These are phyloP conservation scores for Chalcosyrphus nemorum DNA, from an alignment of 2,888 invertebrate genomes.

Conservation along the genomic window DNA sequence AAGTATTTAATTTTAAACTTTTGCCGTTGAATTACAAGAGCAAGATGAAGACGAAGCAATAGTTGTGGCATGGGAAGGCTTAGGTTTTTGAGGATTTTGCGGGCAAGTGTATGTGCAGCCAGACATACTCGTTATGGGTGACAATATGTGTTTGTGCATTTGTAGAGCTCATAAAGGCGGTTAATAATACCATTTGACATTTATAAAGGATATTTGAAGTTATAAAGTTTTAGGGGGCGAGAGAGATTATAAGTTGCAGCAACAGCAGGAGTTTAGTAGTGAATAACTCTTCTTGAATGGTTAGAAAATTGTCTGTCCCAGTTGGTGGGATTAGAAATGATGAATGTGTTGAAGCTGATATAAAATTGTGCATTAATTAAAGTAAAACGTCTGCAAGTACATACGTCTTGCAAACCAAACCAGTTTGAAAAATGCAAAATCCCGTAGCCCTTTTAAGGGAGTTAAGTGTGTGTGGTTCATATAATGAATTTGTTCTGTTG, in stretches of 20 bases:
- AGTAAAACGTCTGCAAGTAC: not conserved
- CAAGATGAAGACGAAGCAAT: slow-evolving; percentile 11
- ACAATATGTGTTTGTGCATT: not conserved
- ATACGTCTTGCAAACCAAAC: not conserved
- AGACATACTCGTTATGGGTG: slow-evolving; percentile 15
- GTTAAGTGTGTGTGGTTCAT: too few species aligned
- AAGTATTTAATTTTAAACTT: slow-evolving; percentile 48
- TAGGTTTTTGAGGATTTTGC: slow-evolving; percentile 19
- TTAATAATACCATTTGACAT: slow-evolving; percentile 55
- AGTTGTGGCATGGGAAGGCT: not conserved
- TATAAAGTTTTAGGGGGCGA: slow-evolving; percentile 18
- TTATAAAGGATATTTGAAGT: slow-evolving; percentile 36
- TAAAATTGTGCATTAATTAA: not conserved
- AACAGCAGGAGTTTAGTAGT: not conserved
- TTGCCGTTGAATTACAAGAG: slow-evolving; percentile 35
- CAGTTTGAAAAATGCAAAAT: not conserved
- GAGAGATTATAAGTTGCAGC: slow-evolving; percentile 17
- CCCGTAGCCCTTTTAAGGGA: too few species aligned
- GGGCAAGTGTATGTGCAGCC: slow-evolving; percentile 4
- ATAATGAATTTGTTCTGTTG: too few species aligned
- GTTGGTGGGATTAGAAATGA: not conserved
- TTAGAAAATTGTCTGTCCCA: slow-evolving; percentile 27
- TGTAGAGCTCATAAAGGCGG: slow-evolving; percentile 32
- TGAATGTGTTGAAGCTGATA: not conserved
- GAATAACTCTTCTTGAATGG: slow-evolving; percentile 23